Percentiles rank a stretch among this genome's conserved stretches.
These are phyloP conservation scores for Denticeps clupeoides DNA, from an alignment of 2,797 vertebrate species.

Conservation along the genomic window DNA sequence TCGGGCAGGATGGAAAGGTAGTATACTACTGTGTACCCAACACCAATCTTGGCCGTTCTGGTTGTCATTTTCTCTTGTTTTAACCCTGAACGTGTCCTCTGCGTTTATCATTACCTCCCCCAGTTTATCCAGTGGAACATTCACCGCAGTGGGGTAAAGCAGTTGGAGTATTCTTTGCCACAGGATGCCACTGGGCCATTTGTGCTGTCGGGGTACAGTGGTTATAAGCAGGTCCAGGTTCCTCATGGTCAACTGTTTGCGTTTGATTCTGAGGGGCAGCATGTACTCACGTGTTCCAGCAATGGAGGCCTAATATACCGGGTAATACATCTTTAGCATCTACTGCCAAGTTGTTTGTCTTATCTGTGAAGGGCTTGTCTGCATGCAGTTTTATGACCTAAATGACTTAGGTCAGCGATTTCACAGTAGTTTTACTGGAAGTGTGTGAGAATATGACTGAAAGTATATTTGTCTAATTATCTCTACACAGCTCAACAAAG, in stretches of 20 bases:
- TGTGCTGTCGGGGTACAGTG: slow-evolving; percentile 82
- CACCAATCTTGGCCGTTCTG: too few relatives aligned
- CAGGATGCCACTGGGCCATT: slow-evolving; percentile 87
- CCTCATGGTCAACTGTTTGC: slow-evolving; percentile 86
- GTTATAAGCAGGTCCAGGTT: slow-evolving; percentile 73
- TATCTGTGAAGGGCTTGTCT: too few relatives aligned
- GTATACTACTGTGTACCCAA: too few relatives aligned
- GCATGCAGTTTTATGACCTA: too few relatives aligned
- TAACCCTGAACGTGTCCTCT: too few relatives aligned
- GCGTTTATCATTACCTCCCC: not conserved
- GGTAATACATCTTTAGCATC: slow-evolving; percentile 43
- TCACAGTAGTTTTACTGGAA: too few relatives aligned
- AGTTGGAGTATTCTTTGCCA: slow-evolving; percentile 72
- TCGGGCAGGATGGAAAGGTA: slow-evolving; percentile 93
- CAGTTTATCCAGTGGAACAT: slow-evolving; percentile 98
- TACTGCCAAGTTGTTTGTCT: not conserved
- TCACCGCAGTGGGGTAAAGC: slow-evolving; percentile 86
- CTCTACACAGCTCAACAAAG: slow-evolving; percentile 62
- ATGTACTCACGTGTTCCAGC: slow-evolving; percentile 68
- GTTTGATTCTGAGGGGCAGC: slow-evolving; percentile 88
- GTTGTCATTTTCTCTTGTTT: not conserved
- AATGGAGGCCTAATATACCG: slow-evolving; percentile 80
- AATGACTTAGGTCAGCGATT: too few relatives aligned
- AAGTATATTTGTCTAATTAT: not conserved
- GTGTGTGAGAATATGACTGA: not conserved